Evolutionary conservation across 2,113 vertebrate genomes (phyloP).

Genomic region (Paedocypris sp.): DNA sequence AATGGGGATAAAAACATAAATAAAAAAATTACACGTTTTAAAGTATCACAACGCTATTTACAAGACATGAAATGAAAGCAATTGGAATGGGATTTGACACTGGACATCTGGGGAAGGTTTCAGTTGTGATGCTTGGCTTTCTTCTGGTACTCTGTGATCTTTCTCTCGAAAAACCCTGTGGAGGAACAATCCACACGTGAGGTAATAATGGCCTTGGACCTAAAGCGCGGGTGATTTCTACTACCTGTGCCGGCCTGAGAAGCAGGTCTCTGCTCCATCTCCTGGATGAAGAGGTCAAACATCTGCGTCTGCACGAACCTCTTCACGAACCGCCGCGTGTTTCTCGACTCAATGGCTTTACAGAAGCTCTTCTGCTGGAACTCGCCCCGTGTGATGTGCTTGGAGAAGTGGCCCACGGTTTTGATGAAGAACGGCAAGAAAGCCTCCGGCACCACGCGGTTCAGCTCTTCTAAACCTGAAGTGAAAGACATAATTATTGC

Average conservation of each 20-base stretch:
- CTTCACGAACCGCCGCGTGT: constrained; percentile 72
- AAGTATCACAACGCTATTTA: too few species aligned
- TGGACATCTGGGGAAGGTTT: neutral
- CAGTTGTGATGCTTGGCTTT: constrained; percentile 60
- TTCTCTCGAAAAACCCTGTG: constrained; percentile 71
- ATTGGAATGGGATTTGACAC: neutral
- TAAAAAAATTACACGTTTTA: neutral
- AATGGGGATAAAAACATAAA: neutral
- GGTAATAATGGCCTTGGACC: neutral
- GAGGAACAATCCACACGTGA: constrained; percentile 13
- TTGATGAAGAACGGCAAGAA: constrained; percentile 85
- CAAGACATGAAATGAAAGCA: too few species aligned
- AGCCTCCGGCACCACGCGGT: constrained; percentile 71
- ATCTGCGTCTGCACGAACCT: constrained; percentile 85
- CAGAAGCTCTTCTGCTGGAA: constrained; percentile 79
- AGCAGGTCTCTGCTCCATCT: constrained; percentile 71
- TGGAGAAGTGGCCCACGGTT: constrained; percentile 71
- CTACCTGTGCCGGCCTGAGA: constrained; percentile 68
- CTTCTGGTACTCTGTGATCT: constrained; percentile 72
- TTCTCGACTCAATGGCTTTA: constrained; percentile 71
- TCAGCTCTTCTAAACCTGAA: constrained; percentile 74
- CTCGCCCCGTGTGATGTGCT: constrained; percentile 54
- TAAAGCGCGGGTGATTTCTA: neutral
- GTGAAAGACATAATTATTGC: neutral
- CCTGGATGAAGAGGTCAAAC: constrained; percentile 91